Base-by-base conservation (phyloP, 2,797 vertebrate species). In the Anguilla megastoma region DNA sequence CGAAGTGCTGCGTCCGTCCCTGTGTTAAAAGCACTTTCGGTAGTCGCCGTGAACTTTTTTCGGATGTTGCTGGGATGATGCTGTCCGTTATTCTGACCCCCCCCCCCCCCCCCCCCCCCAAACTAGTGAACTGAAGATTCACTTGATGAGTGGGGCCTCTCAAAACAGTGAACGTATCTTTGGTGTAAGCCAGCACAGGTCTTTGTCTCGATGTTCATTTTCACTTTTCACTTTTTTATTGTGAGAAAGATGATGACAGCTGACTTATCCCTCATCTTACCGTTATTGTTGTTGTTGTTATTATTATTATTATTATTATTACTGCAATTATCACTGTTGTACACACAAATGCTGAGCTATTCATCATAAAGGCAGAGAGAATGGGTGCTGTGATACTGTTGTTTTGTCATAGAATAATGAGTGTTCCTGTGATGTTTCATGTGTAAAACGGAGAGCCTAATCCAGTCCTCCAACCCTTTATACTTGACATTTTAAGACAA, bases 211-310 rank as follows among this genome's bases (percentile, higher is more conserved):
- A 1, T 50, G 45, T 82, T 82, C n/a, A 48, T 50, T 48, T 82
- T 48, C 79, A 33, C 41, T 50, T 50, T 82, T 74, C 27, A 33
- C 69, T 33, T 10, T 52, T 83, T 58, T 60, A 21, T 60, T 24
- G 50, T 58, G 83, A 82, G 54, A 48, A 41, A 84, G 33, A 86
- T 80, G 71, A 36, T 84, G 88, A 71, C 84, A 89, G 88, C 86
- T 87, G 30, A 79, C 54, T 60, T 87, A 66, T 63, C 30, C 58
- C 36, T 52, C 69, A 63, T 79, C 7, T 76, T 56, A 52, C 69
- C 6, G 69, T 9, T 86, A 69, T 50, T 71, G n/a, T 58, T 41
- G n/a, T 18, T 82, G 0, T 33, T n/a, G n/a, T n/a, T n/a, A n/a
- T 74, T 58, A 30, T 85, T 85, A 5, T 36, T 63, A 30, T 54